Evolutionary conservation across 2,113 vertebrate species (phyloP).

Genomic region (Nibea coibor): DNA sequence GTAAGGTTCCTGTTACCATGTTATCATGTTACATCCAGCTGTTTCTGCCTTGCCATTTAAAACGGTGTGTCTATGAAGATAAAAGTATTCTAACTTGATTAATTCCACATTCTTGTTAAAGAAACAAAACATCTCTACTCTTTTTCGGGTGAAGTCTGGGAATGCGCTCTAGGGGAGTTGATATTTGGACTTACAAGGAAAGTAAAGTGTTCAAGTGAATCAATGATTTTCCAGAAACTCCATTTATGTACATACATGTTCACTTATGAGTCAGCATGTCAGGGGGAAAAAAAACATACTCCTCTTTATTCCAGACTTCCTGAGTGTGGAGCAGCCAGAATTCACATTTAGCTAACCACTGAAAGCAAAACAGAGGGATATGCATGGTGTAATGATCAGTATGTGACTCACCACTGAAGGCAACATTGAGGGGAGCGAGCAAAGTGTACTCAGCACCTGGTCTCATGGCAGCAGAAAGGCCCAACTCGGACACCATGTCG

Average conservation of each 20-base stretch:
- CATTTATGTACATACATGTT: background rate
- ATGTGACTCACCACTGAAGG: slow-evolving; percentile 89
- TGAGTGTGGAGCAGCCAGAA: background rate
- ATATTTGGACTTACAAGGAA: slow-evolving; percentile 17
- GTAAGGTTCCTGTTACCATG: background rate
- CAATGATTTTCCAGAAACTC: background rate
- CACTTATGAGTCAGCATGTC: slow-evolving; percentile 5
- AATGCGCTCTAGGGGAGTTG: slow-evolving; percentile 1
- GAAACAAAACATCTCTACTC: slow-evolving; percentile 18
- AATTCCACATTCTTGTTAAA: slow-evolving; percentile 28
- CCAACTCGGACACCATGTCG: slow-evolving; percentile 91
- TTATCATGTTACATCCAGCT: slow-evolving; percentile 17
- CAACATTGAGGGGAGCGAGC: slow-evolving; percentile 90
- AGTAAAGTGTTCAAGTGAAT: slow-evolving; percentile 1
- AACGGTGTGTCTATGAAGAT: background rate
- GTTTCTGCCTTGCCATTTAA: slow-evolving; percentile 16
- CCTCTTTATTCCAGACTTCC: slow-evolving; percentile 5
- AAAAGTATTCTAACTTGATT: slow-evolving; percentile 11
- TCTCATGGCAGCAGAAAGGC: slow-evolving; percentile 86
- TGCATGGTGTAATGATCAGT: slow-evolving; percentile 2
- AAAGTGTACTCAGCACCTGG: slow-evolving; percentile 90
- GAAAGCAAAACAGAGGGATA: slow-evolving; percentile 4
- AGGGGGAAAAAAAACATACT: background rate
- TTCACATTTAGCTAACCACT: slow-evolving; percentile 19
- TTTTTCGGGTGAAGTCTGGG: background rate